These are phyloP conservation scores for Erythrocebus patas DNA, from an alignment of 2,113 vertebrate genomes.

Conservation along the genomic window DNA sequence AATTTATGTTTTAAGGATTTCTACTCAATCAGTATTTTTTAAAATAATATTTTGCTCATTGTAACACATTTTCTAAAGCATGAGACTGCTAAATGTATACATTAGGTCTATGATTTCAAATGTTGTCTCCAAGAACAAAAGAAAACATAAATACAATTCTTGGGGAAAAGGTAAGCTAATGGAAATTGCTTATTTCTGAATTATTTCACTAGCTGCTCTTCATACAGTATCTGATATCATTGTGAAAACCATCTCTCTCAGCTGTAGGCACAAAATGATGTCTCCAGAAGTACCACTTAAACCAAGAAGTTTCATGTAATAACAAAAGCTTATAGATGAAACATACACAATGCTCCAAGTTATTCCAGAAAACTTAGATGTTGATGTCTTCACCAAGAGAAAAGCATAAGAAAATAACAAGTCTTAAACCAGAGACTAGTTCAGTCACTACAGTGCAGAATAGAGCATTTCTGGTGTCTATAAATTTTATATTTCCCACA, in stretches of 20 bases:
- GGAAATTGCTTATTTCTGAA: neutral
- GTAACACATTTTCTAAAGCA: neutral
- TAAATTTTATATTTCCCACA: neutral
- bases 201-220: neutral
- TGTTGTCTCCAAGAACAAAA: neutral
- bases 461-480: neutral
- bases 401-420: neutral
- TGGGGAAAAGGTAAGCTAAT: neutral
- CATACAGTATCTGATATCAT: neutral
- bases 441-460: neutral
- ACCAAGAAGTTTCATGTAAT: neutral
- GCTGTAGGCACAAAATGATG: neutral
- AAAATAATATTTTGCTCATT: neutral
- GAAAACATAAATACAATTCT: neutral
- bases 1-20: neutral
- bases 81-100: neutral
- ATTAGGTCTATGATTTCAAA: conserved; percentile 35
- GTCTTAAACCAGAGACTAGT: neutral
- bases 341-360: neutral
- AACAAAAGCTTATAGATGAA: neutral
- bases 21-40: conserved; percentile 16
- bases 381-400: neutral
- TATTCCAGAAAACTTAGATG: neutral
- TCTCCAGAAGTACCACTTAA: neutral
- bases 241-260: neutral